Evolutionary conservation across 2,888 invertebrate species (phyloP), one percentile per base, ranked within the genome.

Genomic region (Metacarcinus magister): DNA sequence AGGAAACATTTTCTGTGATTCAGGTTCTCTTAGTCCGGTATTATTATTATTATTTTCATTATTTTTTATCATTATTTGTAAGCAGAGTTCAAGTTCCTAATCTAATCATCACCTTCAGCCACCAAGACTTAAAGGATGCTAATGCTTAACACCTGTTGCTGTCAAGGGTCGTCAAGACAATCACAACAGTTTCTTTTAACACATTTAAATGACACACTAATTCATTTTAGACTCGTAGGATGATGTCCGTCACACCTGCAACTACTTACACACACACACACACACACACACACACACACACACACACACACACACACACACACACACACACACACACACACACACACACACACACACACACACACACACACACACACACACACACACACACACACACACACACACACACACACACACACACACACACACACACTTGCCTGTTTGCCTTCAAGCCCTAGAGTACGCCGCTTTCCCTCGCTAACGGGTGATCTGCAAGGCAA

Each of bases 221-320:
- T 67, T 23, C 5, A 16, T n/a, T 28, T 28, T 75, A 23, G 28
- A 1, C n/a, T 75, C 28, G 75, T n/a, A 75, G 75, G 75, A 75
- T 0, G 23, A 75, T 75, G 28, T 8, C 75, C 2, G 19, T 54
- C 54, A 54, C 54, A 16, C 54, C 54, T 19, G 19, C 54, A 54
- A 10, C 54, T 19, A 39, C 39, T 39, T 39, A 39, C 39, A 39
- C 39, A 2, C 2, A 54, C 19, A 54, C 75, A 28, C 75, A 28
- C 75, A 75, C 75, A 75, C 75, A 75, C 28, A 75, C 75, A 75
- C 75, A 75, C 75, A 75, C 75, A 75, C 75, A 75, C 75, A 75
- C 75, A 75, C 75, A 75, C 75, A 75, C 75, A 75, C 75, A 75
- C 75, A 75, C 75, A 75, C 75, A 75, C 75, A 75, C 75, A 75